phyloP scores from a whole-genome alignment of 1,140 invertebrate species.

The Scylla paramamosain region DNA sequence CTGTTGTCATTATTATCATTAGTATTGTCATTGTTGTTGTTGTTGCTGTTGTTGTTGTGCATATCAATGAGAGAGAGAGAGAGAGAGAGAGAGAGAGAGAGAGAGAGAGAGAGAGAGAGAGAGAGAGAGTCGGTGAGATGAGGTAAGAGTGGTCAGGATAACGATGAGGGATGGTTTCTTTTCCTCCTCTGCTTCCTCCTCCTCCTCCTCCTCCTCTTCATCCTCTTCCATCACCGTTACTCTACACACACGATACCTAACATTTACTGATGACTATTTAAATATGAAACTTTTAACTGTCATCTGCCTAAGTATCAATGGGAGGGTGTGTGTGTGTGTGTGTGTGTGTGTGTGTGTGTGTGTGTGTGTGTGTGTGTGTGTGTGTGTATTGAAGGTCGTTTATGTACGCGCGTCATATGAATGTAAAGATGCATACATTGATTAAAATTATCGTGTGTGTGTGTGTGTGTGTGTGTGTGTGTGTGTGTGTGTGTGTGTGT shows the following conservation, averaged over 20 bases:
- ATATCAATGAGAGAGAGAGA: background rate
- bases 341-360: no score
- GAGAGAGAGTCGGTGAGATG: background rate
- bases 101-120: conserved; percentile 18
- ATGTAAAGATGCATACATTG: no score
- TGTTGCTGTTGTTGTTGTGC: no score
- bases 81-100: conserved; percentile 20
- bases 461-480: no score
- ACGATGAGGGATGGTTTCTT: background rate
- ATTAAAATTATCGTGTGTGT: no score
- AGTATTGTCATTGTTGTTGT: background rate
- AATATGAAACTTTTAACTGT: background rate
- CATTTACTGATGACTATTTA: background rate
- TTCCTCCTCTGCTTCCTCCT: no score
- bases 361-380: no score
- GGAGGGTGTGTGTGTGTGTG: no score
- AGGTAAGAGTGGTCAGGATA: background rate
- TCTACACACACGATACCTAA: background rate
- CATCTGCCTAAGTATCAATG: background rate
- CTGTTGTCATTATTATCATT: background rate
- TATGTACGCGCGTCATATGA: no score
- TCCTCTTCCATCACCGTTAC: background rate
- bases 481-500: no score
- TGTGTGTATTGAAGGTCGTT: no score
- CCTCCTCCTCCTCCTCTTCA: background rate